Conservation (phyloP, 2,113 vertebrate species). For the Etheostoma spectabile region DNA sequence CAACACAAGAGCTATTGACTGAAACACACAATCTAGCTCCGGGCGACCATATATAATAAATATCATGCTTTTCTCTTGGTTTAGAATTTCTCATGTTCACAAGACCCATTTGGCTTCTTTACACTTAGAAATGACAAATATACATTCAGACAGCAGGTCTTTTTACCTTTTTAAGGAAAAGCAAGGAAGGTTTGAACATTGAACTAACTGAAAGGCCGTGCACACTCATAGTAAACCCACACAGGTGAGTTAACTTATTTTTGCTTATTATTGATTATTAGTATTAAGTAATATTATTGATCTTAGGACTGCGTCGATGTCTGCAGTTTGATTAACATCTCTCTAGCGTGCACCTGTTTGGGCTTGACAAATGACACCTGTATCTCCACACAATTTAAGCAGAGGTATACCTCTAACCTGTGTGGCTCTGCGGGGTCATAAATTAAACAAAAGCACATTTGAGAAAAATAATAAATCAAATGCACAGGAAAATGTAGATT, state of each 20-base stretch:
- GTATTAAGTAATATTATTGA: too few relatives aligned
- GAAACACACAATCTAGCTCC: neutral
- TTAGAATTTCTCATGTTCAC: neutral
- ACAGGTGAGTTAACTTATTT: neutral
- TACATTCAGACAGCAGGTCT: neutral
- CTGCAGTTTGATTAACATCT: neutral
- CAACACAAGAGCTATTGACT: neutral
- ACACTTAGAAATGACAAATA: neutral
- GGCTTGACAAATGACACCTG: neutral
- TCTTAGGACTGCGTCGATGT: neutral
- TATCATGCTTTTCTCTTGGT: neutral
- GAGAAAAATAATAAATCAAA: neutral
- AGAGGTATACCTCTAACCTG: too few relatives aligned
- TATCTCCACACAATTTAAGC: neutral
- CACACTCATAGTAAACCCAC: neutral
- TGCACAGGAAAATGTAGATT: neutral
- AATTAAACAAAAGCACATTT: neutral
- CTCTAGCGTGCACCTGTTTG: neutral
- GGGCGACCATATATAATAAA: neutral
- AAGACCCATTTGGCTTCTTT: neutral
- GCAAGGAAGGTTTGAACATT: neutral
- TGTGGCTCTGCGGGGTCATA: too few relatives aligned
- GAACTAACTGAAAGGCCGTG: neutral
- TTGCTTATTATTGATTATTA: neutral
- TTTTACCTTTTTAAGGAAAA: neutral